Conservation (phyloP, 1,140 invertebrate species). For the Phymastichus coffea region DNA sequence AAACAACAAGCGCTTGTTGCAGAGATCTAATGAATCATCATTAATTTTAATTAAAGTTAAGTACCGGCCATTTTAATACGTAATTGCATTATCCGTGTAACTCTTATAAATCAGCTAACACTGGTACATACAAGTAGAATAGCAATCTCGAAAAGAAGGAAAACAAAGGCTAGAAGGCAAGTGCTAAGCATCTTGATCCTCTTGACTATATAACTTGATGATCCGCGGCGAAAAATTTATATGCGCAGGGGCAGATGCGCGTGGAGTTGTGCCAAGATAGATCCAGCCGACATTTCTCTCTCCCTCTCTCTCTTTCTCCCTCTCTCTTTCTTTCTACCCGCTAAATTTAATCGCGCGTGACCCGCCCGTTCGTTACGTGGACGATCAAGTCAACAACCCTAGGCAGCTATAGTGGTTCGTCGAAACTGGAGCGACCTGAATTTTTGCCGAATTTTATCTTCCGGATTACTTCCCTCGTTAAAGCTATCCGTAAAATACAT, state of each 20-base stretch:
- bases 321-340: no score
- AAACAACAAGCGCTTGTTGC: no score
- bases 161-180: neutral
- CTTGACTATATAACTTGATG: no score
- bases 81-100: neutral
- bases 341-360: conserved; percentile 15
- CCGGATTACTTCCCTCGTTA: no score
- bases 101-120: neutral
- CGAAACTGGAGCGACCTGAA: no score
- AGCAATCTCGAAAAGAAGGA: neutral
- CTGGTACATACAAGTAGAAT: neutral
- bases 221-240: neutral
- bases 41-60: no score
- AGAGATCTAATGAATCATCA: no score
- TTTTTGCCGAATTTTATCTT: no score
- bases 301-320: neutral
- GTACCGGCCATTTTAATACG: neutral
- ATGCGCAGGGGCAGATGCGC: neutral
- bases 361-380: neutral
- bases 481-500: no score
- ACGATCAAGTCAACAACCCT: conserved; percentile 1
- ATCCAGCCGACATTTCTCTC: neutral
- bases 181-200: conserved; percentile 3
- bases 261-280: conserved; percentile 1
- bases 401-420: no score